Percentiles rank a stretch among this genome's conserved stretches.
Evolutionary conservation across 2,797 vertebrate genomes (phyloP).

Genomic region (Psittacula derbiana): DNA sequence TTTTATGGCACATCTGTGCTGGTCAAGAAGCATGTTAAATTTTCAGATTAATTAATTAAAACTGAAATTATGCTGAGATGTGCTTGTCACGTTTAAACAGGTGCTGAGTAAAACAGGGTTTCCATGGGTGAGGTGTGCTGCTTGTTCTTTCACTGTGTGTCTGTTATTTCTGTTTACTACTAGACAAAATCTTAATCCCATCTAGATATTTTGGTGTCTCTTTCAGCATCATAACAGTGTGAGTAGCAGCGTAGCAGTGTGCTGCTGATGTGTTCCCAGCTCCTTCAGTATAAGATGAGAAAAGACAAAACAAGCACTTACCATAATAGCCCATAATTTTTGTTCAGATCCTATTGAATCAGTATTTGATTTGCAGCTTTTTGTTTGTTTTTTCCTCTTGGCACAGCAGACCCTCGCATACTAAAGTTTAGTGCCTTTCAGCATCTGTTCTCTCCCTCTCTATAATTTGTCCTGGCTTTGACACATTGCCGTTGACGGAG

Average conservation of each 20-base stretch:
- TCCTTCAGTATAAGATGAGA: constrained; percentile 14
- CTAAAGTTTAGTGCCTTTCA: constrained; percentile 73
- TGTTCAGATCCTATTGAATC: constrained; percentile 1
- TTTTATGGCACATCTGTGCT: constrained; percentile 60
- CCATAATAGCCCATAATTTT: constrained; percentile 37
- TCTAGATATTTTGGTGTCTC: constrained; percentile 15
- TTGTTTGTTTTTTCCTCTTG: constrained; percentile 15
- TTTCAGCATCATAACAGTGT: not conserved
- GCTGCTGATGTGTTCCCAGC: not conserved
- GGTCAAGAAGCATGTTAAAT: constrained; percentile 20
- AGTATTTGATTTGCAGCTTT: constrained; percentile 50
- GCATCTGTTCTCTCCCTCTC: constrained; percentile 46
- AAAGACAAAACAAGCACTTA: not conserved
- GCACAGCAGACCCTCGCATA: constrained; percentile 10
- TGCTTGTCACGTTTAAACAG: constrained; percentile 36
- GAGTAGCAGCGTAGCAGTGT: not conserved
- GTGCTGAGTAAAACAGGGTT: not conserved
- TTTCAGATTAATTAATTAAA: constrained; percentile 54
- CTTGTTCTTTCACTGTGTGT: constrained; percentile 2
- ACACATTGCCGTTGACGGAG: constrained; percentile 52
- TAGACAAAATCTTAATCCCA: constrained; percentile 49
- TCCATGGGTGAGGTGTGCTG: not conserved
- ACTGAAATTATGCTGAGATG: not conserved
- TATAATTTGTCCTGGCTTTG: constrained; percentile 58
- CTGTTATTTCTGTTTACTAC: not conserved